These are phyloP conservation scores for Dinothrombium tinctorium DNA, from an alignment of 1,140 invertebrate genomes.

Conservation along the genomic window DNA sequence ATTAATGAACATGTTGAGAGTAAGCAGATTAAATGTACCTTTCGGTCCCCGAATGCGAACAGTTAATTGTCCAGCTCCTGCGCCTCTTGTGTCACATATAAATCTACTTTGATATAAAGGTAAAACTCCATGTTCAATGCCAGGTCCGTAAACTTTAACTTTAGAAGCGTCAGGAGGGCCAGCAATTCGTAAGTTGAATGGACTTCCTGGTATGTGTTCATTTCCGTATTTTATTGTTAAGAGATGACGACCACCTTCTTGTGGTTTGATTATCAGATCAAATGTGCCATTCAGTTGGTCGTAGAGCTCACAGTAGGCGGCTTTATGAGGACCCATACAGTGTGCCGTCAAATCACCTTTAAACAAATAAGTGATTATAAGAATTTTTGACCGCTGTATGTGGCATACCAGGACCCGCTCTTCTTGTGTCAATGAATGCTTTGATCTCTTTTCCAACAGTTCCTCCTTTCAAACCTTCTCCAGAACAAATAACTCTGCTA, in stretches of 20 bases:
- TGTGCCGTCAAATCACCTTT: constrained; percentile 80
- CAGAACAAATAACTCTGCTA: constrained; percentile 29
- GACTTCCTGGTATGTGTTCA: constrained; percentile 44
- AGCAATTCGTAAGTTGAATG: constrained; percentile 69
- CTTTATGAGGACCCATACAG: constrained; percentile 61
- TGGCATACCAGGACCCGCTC: constrained; percentile 75
- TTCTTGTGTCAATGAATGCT: constrained; percentile 82
- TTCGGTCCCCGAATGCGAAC: constrained; percentile 91
- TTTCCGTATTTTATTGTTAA: constrained; percentile 84
- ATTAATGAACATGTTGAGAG: too few species aligned
- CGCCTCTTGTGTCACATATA: constrained; percentile 89
- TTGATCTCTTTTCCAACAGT: constrained; percentile 79
- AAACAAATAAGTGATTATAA: constrained; percentile 4
- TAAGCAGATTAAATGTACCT: constrained; percentile 34
- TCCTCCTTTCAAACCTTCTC: constrained; percentile 71
- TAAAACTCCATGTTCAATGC: constrained; percentile 83
- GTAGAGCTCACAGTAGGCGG: constrained; percentile 85
- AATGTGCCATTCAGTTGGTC: constrained; percentile 95
- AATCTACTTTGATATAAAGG: constrained; percentile 88
- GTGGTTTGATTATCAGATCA: constrained; percentile 77
- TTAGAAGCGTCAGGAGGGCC: constrained; percentile 91
- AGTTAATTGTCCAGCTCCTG: constrained; percentile 84
- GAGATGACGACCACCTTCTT: constrained; percentile 72
- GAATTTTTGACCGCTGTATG: neutral
- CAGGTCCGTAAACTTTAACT: constrained; percentile 80